phyloP scores from a whole-genome alignment of 2,888 invertebrate genomes.

The Teleiodes luculella region DNA sequence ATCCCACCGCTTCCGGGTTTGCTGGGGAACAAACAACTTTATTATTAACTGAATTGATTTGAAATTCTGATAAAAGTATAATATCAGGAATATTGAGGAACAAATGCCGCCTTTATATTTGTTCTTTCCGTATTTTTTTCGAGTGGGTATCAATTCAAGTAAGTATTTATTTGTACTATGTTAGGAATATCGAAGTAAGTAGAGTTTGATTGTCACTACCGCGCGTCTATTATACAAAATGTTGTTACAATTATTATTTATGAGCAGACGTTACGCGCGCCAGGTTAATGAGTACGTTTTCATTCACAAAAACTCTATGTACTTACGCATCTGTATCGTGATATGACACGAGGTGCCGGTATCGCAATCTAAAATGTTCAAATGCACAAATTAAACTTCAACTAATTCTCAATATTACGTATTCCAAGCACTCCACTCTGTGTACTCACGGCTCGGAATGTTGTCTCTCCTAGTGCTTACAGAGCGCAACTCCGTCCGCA shows the following conservation, averaged over 20 bases:
- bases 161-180: too few relatives aligned
- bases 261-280: constrained; percentile 2
- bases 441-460: constrained; percentile 70
- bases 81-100: too few relatives aligned
- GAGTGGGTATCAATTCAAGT: too few relatives aligned
- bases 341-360: constrained; percentile 75
- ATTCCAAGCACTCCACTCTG: constrained; percentile 27
- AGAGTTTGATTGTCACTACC: background rate
- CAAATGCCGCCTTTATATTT: too few relatives aligned
- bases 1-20: constrained; percentile 82
- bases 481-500: constrained; percentile 60
- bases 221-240: background rate
- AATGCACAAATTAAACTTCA: constrained; percentile 46
- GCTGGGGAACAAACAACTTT: constrained; percentile 57
- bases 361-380: constrained; percentile 73
- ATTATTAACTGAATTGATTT: background rate
- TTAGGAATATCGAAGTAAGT: too few relatives aligned
- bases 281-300: constrained; percentile 25
- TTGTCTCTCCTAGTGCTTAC: constrained; percentile 67
- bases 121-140: too few relatives aligned
- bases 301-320: constrained; percentile 23
- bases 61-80: too few relatives aligned
- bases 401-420: constrained; percentile 19
- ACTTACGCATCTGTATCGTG: constrained; percentile 77
- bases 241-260: too few relatives aligned